Evolutionary conservation across 23 tunicate genomes (phyloP).

Genomic region (Halocynthia roretzi): DNA sequence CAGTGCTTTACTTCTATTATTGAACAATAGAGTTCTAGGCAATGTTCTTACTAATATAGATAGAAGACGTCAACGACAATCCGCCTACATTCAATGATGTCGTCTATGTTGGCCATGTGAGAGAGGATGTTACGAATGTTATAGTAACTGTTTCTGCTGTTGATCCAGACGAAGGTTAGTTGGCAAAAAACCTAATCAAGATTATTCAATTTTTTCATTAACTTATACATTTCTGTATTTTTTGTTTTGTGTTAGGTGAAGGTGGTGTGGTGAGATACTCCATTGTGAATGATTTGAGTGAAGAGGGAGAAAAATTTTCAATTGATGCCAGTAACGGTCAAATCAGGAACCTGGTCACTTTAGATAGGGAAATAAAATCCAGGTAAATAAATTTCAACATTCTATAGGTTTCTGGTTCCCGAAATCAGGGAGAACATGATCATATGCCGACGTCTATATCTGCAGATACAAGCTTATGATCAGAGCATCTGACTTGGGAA

Average conservation of each 20-base stretch:
- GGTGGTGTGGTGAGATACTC: slow-evolving; percentile 10
- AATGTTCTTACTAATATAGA: slow-evolving; percentile 16
- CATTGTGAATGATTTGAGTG: slow-evolving; percentile 20
- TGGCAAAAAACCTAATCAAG: not conserved
- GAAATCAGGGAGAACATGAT: not conserved
- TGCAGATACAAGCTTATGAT: slow-evolving; percentile 47
- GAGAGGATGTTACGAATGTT: slow-evolving; percentile 25
- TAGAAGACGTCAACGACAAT: slow-evolving; percentile 56
- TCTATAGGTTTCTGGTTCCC: not conserved
- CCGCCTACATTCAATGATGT: slow-evolving; percentile 33
- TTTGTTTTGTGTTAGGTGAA: slow-evolving; percentile 10
- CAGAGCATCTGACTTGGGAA: slow-evolving; percentile 51
- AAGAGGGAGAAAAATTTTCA: slow-evolving; percentile 34
- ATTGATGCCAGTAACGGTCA: slow-evolving; percentile 30
- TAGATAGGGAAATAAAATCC: slow-evolving; percentile 65
- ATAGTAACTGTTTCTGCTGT: slow-evolving; percentile 30
- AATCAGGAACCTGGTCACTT: slow-evolving; percentile 19
- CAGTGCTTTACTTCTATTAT: too few relatives aligned
- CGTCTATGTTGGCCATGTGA: slow-evolving; percentile 35
- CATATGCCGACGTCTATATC: not conserved
- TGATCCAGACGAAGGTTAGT: slow-evolving; percentile 43
- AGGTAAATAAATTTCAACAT: slow-evolving; percentile 25
- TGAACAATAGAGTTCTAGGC: too few relatives aligned
- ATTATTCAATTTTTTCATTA: not conserved
- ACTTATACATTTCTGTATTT: not conserved